phyloP scores from a whole-genome alignment of 1,140 invertebrate species.

The Samia ricini region DNA sequence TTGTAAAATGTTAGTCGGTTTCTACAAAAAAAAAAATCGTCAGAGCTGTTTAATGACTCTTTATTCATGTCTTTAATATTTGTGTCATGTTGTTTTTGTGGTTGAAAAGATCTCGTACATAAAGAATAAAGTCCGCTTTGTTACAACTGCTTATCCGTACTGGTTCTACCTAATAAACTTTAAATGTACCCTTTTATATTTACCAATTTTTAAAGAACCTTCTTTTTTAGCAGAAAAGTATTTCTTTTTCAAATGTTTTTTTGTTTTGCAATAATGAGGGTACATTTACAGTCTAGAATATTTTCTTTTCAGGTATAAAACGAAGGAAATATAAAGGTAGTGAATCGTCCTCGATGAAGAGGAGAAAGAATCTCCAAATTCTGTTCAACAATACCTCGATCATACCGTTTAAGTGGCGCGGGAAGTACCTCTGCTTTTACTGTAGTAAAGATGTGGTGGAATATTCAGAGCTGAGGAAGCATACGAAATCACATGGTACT shows the following conservation, averaged over 20 bases:
- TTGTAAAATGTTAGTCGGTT: too few relatives aligned
- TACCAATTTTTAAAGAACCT: background rate
- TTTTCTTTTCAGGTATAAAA: constrained; percentile 61
- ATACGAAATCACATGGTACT: constrained; percentile 57
- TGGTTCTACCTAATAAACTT: constrained; percentile 31
- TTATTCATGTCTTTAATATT: too few relatives aligned
- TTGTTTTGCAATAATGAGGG: constrained; percentile 35
- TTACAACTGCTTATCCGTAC: background rate
- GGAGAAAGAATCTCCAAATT: constrained; percentile 57
- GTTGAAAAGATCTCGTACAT: too few relatives aligned
- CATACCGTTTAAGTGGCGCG: constrained; percentile 71
- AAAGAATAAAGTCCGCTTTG: too few relatives aligned
- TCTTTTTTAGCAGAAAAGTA: background rate
- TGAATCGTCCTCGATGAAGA: constrained; percentile 59
- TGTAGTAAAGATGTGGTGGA: constrained; percentile 59
- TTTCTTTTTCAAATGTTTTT: constrained; percentile 1
- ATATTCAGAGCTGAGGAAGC: constrained; percentile 49
- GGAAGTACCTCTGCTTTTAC: constrained; percentile 65
- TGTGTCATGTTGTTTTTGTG: too few relatives aligned
- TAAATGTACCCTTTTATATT: constrained; percentile 62
- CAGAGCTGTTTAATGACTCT: too few relatives aligned
- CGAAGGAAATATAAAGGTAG: constrained; percentile 49
- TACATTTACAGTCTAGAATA: constrained; percentile 65
- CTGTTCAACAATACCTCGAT: constrained; percentile 66
- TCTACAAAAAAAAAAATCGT: too few relatives aligned